Evolutionary conservation across 2,113 vertebrate genomes (phyloP).

Genomic region (Danionella cerebrum): DNA sequence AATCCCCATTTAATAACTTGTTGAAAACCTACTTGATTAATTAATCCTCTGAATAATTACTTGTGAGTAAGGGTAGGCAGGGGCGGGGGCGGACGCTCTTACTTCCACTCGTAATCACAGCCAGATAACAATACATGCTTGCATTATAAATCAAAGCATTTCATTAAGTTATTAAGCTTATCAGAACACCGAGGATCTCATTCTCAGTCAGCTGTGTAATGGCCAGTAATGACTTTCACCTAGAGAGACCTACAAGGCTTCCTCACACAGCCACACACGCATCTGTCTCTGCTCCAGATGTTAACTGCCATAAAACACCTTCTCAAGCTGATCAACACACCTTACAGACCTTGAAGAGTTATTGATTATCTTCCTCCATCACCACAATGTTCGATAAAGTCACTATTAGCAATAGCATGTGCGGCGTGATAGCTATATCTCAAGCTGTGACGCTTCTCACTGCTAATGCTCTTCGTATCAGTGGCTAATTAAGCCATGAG

Average conservation of each 20-base stretch:
- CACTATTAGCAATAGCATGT: conserved; percentile 11
- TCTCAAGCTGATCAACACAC: background rate
- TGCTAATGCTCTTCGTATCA: conserved; percentile 56
- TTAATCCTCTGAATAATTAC: conserved; percentile 13
- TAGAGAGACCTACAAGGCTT: conserved; percentile 8
- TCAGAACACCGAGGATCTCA: background rate
- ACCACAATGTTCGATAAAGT: background rate
- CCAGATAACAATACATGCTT: conserved; percentile 20
- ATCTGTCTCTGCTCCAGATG: conserved; percentile 16
- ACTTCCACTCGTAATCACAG: conserved; percentile 17
- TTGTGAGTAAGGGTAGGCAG: background rate
- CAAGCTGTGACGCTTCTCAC: conserved; percentile 35
- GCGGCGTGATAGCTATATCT: conserved; percentile 41
- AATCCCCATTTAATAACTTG: background rate
- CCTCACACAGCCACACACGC: background rate
- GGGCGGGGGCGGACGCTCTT: background rate
- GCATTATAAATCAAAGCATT: background rate
- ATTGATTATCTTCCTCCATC: background rate
- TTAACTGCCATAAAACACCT: conserved; percentile 8
- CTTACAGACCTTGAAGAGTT: background rate
- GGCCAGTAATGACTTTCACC: conserved; percentile 16
- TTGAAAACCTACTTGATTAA: background rate
- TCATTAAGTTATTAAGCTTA: conserved; percentile 15
- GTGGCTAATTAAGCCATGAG: conserved; percentile 57
- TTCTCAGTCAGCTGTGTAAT: conserved; percentile 8